Evolutionary conservation across 2,888 invertebrate genomes (phyloP).

Genomic region (Tipula helvola): DNA sequence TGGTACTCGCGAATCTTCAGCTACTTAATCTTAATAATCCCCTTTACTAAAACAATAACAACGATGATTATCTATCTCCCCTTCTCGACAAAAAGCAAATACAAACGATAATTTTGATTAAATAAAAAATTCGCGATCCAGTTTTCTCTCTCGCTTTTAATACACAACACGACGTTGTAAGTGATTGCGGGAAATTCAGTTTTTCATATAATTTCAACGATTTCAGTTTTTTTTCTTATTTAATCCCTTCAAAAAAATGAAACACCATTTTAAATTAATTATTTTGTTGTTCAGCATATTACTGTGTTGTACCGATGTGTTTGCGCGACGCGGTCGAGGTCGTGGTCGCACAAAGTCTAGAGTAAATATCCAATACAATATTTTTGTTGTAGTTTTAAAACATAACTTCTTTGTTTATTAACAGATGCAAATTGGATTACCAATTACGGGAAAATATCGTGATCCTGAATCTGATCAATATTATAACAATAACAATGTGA

Average conservation of each 20-base stretch:
- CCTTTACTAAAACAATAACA: background rate
- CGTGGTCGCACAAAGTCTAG: conserved; percentile 65
- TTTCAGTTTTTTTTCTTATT: background rate
- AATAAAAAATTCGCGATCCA: background rate
- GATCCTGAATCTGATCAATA: conserved; percentile 85
- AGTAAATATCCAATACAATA: conserved; percentile 35
- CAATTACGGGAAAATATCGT: conserved; percentile 78
- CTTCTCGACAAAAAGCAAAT: background rate
- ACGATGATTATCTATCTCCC: background rate
- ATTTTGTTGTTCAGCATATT: conserved; percentile 30
- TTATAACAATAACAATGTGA: conserved; percentile 77
- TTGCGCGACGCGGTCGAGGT: conserved; percentile 54
- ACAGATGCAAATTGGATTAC: conserved; percentile 71
- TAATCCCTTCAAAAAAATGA: conserved; percentile 21
- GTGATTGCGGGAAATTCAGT: background rate
- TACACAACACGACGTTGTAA: background rate
- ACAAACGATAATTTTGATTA: background rate
- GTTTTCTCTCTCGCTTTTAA: background rate
- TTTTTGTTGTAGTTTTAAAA: background rate
- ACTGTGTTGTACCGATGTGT: conserved; percentile 30
- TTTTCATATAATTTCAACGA: conserved; percentile 7
- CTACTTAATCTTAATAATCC: too few species aligned
- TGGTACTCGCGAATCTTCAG: too few species aligned
- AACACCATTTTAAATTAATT: conserved; percentile 25
- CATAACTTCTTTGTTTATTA: background rate